Evolutionary conservation across 1,140 invertebrate species (phyloP).

Genomic region (Pinna nobilis): DNA sequence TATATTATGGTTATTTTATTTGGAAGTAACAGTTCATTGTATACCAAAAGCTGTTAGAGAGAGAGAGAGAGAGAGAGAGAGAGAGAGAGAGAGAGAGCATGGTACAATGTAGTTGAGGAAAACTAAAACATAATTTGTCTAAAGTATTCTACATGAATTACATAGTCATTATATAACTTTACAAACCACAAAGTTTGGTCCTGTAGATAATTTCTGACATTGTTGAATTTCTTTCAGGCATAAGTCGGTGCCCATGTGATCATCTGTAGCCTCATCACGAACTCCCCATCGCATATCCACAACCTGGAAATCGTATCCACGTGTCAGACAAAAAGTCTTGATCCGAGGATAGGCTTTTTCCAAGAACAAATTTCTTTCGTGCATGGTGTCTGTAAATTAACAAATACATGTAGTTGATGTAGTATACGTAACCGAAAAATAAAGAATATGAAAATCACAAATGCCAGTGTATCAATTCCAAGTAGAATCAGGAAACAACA

Average conservation of each 20-base stretch:
- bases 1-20: too few species aligned
- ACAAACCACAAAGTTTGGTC: constrained; percentile 93
- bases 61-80: background rate
- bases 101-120: too few species aligned
- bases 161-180: too few species aligned
- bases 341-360: constrained; percentile 97
- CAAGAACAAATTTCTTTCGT: constrained; percentile 97
- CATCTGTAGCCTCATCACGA: constrained; percentile 94
- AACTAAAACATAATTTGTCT: too few species aligned
- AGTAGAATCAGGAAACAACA: too few species aligned
- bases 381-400: constrained; percentile 87
- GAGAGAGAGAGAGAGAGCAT: background rate
- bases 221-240: constrained; percentile 98
- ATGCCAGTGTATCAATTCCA: too few species aligned
- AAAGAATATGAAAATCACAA: too few species aligned
- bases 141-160: too few species aligned
- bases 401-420: too few species aligned
- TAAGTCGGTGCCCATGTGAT: constrained; percentile 98
- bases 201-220: constrained; percentile 96
- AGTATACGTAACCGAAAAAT: too few species aligned
- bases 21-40: too few species aligned
- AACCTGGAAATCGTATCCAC: constrained; percentile 74
- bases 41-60: background rate
- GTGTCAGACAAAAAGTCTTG: constrained; percentile 89
- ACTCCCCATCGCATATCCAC: constrained; percentile 89